phyloP scores from a whole-genome alignment of 2,888 invertebrate species.

The Torymus texanus region DNA sequence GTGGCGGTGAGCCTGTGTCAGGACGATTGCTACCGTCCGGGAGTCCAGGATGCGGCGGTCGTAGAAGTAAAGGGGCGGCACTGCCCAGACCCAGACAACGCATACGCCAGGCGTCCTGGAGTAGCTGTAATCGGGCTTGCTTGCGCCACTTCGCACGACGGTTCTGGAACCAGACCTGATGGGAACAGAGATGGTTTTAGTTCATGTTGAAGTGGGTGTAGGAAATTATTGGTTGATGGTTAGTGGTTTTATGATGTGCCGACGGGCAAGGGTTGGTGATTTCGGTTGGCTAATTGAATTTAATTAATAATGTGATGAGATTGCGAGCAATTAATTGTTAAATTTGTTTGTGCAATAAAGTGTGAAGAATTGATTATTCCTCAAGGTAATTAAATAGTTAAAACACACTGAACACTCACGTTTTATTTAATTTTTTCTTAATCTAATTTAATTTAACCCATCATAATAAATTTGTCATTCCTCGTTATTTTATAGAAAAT shows the following conservation, averaged over 20 bases:
- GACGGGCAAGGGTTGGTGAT: no score
- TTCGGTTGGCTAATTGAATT: no score
- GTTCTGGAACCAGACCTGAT: slow-evolving; percentile 94
- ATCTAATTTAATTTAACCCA: neutral
- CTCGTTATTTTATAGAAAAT: neutral
- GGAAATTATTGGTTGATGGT: neutral
- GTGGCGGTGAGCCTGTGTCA: slow-evolving; percentile 61
- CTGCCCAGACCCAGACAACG: slow-evolving; percentile 83
- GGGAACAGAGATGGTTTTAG: neutral
- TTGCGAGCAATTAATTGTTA: no score
- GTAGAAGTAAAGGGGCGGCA: slow-evolving; percentile 71
- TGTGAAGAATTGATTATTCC: no score
- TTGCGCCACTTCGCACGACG: slow-evolving; percentile 94
- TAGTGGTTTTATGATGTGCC: no score
- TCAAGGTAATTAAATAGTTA: no score
- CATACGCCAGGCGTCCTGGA: slow-evolving; percentile 95
- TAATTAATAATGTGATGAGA: no score
- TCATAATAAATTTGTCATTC: neutral
- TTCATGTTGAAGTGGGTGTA: no score
- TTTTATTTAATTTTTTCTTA: slow-evolving; percentile 7
- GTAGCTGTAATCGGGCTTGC: slow-evolving; percentile 88
- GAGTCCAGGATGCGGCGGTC: slow-evolving; percentile 67
- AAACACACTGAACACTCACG: neutral
- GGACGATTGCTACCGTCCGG: slow-evolving; percentile 61
- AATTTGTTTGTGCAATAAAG: no score